Evolutionary conservation across 2,797 vertebrate species (phyloP).

Genomic region (Crenichthys baileyi): DNA sequence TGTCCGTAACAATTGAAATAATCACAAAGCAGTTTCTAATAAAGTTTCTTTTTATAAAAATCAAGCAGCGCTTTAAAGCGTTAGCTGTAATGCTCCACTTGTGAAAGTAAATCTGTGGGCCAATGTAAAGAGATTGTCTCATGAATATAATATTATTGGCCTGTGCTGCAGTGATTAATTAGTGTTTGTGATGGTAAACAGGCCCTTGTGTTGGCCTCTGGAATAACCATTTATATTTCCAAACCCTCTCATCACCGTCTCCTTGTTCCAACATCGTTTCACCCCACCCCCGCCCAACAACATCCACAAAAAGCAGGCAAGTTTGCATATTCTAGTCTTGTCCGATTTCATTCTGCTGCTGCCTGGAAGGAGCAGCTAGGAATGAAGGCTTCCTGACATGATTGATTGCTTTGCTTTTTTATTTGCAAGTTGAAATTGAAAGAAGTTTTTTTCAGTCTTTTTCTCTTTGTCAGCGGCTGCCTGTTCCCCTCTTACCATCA

Average conservation of each 20-base stretch:
- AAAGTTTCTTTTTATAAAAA: no score
- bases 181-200: conserved; percentile 87
- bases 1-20: no score
- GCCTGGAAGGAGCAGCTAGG: conserved; percentile 79
- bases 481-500: conserved; percentile 23
- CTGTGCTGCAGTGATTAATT: conserved; percentile 87
- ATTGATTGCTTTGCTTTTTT: conserved; percentile 92
- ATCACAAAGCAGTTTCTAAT: no score
- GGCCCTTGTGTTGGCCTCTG: conserved; percentile 68
- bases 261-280: conserved; percentile 20
- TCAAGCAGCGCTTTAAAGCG: no score
- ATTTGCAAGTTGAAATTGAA: conserved; percentile 87
- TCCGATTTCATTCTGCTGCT: conserved; percentile 84
- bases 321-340: conserved; percentile 92
- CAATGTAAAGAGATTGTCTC: conserved; percentile 86
- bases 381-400: conserved; percentile 85
- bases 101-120: conserved; percentile 42
- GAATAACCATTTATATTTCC: conserved; percentile 79
- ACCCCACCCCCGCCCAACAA: conserved; percentile 35
- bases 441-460: conserved; percentile 69
- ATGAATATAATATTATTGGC: conserved; percentile 91
- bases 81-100: no score
- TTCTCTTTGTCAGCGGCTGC: conserved; percentile 30
- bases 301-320: conserved; percentile 62
- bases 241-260: conserved; percentile 32